A percentile compares a stretch with the other conserved stretches of the same genome.
phyloP scores from a whole-genome alignment of 2,888 invertebrate genomes.

The Romanomermis culicivorax region DNA sequence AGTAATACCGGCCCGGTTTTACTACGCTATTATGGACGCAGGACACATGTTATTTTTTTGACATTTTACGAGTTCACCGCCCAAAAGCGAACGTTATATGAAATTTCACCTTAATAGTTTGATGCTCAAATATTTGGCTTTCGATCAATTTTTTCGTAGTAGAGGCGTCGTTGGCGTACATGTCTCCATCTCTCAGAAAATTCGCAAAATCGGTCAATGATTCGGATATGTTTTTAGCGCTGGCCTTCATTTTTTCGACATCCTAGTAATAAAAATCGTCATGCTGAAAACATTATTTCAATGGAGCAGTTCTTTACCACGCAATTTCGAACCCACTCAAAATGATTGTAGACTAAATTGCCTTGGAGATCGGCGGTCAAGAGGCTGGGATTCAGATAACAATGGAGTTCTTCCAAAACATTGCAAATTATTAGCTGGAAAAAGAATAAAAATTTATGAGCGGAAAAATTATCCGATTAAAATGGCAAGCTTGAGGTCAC shows the following conservation, averaged over 20 bases:
- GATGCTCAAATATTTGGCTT: conserved; percentile 43
- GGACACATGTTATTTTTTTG: too few species aligned
- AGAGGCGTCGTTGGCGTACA: conserved; percentile 77
- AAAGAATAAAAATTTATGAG: too few species aligned
- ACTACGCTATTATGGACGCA: too few species aligned
- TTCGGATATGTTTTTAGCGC: conserved; percentile 68
- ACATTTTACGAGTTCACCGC: too few species aligned
- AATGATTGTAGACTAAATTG: conserved; percentile 63
- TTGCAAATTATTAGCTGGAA: conserved; percentile 51
- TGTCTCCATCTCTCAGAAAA: conserved; percentile 64
- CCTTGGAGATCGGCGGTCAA: conserved; percentile 74
- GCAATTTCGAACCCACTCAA: conserved; percentile 89
- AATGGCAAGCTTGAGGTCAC: too few species aligned
- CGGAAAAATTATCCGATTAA: too few species aligned
- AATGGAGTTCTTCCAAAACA: conserved; percentile 58
- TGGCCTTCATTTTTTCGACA: conserved; percentile 73
- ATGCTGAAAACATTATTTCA: background rate
- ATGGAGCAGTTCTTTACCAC: conserved; percentile 43
- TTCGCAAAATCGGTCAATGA: conserved; percentile 66
- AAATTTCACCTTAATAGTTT: conserved; percentile 22
- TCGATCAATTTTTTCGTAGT: conserved; percentile 66
- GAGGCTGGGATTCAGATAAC: conserved; percentile 50
- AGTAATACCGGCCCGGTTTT: too few species aligned
- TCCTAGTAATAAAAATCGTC: conserved; percentile 41
- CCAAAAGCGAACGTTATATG: too few species aligned